Percentiles rank a stretch among this genome's conserved stretches.
Conservation (phyloP, 2,888 invertebrate species). For the Smittia sp. region DNA sequence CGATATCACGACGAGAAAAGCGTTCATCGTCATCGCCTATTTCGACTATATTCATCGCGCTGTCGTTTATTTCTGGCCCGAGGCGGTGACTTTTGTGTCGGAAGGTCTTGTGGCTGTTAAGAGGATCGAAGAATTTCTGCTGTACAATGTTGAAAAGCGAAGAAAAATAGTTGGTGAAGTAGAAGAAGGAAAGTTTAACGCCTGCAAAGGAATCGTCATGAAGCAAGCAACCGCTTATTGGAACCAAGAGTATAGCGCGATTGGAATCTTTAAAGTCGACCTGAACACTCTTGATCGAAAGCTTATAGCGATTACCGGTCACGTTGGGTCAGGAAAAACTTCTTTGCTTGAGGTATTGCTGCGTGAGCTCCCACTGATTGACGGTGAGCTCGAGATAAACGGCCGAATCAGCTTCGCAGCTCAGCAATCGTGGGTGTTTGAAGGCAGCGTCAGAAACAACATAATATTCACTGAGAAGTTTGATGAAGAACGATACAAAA, state of each 20-base stretch:
- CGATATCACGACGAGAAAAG: conserved; percentile 73
- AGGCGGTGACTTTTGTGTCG: conserved; percentile 50
- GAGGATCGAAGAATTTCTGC: conserved; percentile 60
- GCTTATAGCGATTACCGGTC: conserved; percentile 68
- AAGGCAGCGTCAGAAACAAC: conserved; percentile 64
- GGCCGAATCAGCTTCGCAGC: conserved; percentile 70
- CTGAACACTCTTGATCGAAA: conserved; percentile 65
- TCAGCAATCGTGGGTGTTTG: conserved; percentile 82
- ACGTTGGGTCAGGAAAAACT: conserved; percentile 68
- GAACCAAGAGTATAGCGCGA: conserved; percentile 58
- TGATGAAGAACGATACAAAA: conserved; percentile 60
- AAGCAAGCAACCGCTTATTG: conserved; percentile 68
- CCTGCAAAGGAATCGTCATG: too few species aligned
- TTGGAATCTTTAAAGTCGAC: too few species aligned
- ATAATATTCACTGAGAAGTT: conserved; percentile 62
- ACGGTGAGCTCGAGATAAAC: conserved; percentile 59
- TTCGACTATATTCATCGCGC: conserved; percentile 82
- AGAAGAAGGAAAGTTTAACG: too few species aligned
- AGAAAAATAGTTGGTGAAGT: too few species aligned
- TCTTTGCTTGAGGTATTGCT: conserved; percentile 57
- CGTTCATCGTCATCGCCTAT: conserved; percentile 86
- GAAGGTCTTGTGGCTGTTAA: conserved; percentile 62
- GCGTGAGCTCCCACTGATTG: conserved; percentile 55
- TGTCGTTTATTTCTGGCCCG: conserved; percentile 63
- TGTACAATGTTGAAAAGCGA: conserved; percentile 43